These are phyloP conservation scores for Campopleginae sp. DNA, from an alignment of 2,888 invertebrate species.

Conservation along the genomic window DNA sequence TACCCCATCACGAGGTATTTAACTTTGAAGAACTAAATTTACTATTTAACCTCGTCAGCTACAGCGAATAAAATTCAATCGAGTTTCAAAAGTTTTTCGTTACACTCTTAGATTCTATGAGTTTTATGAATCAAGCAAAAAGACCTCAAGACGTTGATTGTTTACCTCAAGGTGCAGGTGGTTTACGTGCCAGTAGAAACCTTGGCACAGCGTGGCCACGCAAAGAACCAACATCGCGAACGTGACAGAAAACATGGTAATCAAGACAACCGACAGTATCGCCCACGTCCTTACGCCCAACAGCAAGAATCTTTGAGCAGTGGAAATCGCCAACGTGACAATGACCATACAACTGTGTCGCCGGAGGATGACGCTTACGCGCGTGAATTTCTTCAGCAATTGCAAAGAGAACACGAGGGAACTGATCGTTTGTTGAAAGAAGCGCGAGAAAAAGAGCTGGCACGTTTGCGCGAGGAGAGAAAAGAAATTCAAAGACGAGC, in stretches of 20 bases:
- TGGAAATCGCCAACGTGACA: slow-evolving; percentile 38
- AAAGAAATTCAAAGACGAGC: slow-evolving; percentile 78
- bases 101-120: not conserved
- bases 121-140: not conserved
- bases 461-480: slow-evolving; percentile 77
- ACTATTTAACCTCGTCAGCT: not conserved
- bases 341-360: slow-evolving; percentile 42
- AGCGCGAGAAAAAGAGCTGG: slow-evolving; percentile 79
- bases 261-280: slow-evolving; percentile 70
- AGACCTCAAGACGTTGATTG: not conserved
- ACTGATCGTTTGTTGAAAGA: slow-evolving; percentile 77
- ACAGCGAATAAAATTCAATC: not conserved
- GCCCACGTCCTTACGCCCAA: slow-evolving; percentile 66
- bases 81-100: not conserved
- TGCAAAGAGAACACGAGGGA: slow-evolving; percentile 79
- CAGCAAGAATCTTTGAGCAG: slow-evolving; percentile 63
- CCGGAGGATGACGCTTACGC: slow-evolving; percentile 74
- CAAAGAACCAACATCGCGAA: slow-evolving; percentile 75
- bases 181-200: slow-evolving; percentile 93
- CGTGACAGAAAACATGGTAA: slow-evolving; percentile 75
- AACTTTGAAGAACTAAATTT: not conserved
- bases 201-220: slow-evolving; percentile 85
- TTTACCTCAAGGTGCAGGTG: slow-evolving; percentile 87
- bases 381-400: slow-evolving; percentile 79
- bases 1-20: not conserved